These are phyloP conservation scores for Thomomys bottae DNA, from an alignment of 2,113 vertebrate genomes.

Conservation along the genomic window DNA sequence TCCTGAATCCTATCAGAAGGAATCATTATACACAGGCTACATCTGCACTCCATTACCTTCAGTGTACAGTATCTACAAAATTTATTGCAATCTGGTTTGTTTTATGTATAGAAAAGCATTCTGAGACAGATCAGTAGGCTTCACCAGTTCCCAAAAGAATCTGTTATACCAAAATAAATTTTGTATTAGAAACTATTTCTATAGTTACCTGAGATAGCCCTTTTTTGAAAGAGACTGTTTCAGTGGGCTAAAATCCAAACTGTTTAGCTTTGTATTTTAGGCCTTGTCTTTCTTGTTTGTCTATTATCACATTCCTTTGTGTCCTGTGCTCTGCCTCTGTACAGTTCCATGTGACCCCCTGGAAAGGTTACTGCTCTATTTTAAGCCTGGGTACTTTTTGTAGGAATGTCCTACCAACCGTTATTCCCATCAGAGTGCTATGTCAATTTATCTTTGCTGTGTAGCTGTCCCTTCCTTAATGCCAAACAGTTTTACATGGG, in stretches of 20 bases:
- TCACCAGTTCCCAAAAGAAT: not conserved
- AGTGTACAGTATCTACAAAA: not conserved
- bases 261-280: slow-evolving; percentile 36
- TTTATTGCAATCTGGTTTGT: not conserved
- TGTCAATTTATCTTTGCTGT: slow-evolving; percentile 8
- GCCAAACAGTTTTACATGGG: not conserved
- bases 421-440: slow-evolving; percentile 6
- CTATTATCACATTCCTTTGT: slow-evolving; percentile 56
- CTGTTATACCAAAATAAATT: not conserved
- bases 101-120: not conserved
- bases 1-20: not conserved
- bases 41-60: not conserved
- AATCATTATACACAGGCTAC: not conserved
- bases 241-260: not conserved
- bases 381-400: slow-evolving; percentile 45
- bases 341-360: not conserved
- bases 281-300: slow-evolving; percentile 6
- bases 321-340: slow-evolving; percentile 21
- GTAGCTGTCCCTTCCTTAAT: not conserved
- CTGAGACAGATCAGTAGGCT: not conserved
- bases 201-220: not conserved
- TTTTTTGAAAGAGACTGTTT: not conserved
- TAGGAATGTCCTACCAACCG: not conserved
- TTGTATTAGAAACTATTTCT: not conserved
- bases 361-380: slow-evolving; percentile 58